Evolutionary conservation across 2,113 vertebrate genomes (phyloP), one percentile per base, ranked within the genome.

Genomic region (Heteronetta atricapilla): DNA sequence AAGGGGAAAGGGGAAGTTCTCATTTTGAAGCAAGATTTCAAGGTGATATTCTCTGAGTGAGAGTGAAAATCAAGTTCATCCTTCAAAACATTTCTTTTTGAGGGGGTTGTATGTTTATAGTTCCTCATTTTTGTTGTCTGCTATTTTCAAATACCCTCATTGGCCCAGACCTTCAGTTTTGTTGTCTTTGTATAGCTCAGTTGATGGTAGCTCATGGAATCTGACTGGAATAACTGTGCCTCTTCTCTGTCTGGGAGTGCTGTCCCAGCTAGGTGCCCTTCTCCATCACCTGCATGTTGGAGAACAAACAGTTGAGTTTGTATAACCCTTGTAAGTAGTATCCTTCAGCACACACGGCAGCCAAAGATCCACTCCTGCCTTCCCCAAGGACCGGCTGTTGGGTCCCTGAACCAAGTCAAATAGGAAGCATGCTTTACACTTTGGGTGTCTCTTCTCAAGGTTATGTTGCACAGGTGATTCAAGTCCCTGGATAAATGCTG

Each of bases 271-370:
- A 36, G 13, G 42, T 36, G 33, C 44, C 53, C 23, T 34, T 11
- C 63, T 58, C 53, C 44, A 13, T 82, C 42, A 70, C 29, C 56
- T 62, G 44, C 3, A 5, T 72, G 36, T 42, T 29, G 29, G 18
- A 28, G 36, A 62, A 83, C 19, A 10, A 60, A 20, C 34, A 10
- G 21, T 22, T 20, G 22, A 42, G 33, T 33, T 62, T 59, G 8
- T 36, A 22, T 28, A 14, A 40, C n/a, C 50, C 17, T 18, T 16
- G 25, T 36, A 62, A 72, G 36, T 13, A 38, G 33, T 20, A 38
- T 66, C 13, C 29, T 86, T 56, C 33, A 69, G 82, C n/a, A 34
- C 0, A 0, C 28, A 3, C 13, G 33, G 46, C 53, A 48, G 16
- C 21, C 16, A 7, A 26, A 34, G n/a, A 72, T 53, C 48, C 25